Evolutionary conservation across 2,113 vertebrate genomes (phyloP), one percentile per base, ranked within the genome.

Genomic region (Chascanopsetta lugubris): DNA sequence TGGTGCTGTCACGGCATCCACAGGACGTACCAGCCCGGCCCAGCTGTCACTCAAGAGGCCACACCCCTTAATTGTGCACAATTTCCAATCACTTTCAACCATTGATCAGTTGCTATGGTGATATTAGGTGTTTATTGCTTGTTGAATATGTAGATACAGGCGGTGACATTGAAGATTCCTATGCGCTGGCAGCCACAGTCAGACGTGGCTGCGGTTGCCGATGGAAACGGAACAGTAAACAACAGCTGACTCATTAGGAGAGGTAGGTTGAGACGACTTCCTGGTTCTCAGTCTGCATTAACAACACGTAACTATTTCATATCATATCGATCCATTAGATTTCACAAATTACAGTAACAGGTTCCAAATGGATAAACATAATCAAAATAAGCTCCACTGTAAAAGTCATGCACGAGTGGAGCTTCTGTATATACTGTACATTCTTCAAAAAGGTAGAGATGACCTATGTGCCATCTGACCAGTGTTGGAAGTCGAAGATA

Each of bases 261-360:
- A 90, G 89, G 90, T 88, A 91, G 88, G 83, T 85, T 68, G 50
- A 62, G 57, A 76, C 47, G 32, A 48, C 72, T 75, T 73, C 79
- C 69, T 73, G 77, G 70, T n/a, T n/a, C n/a, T n/a, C 50, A 27
- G 42, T 79, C 67, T 86, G 69, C 55, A 54, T 79, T 56, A 72
- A 82, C 55, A 65, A 63, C 48, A 61, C 70, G 22, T 77, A n/a
- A n/a, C n/a, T n/a, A n/a, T n/a, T n/a, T n/a, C n/a, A n/a, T n/a
- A n/a, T n/a, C n/a, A n/a, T 67, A 69, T 59, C 45, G 32, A 68
- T 21, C 68, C 29, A 63, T 17, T 38, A 61, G 80, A 65, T 65
- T 75, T 81, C 59, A 83, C 62, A 72, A 84, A 77, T 82, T 83
- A 89, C 85, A 92, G 76, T 77, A 87, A 89, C 65, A 74, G 27